Conservation (phyloP, 64 coral and sea anemone genomes). For the Montipora sp. region DNA sequence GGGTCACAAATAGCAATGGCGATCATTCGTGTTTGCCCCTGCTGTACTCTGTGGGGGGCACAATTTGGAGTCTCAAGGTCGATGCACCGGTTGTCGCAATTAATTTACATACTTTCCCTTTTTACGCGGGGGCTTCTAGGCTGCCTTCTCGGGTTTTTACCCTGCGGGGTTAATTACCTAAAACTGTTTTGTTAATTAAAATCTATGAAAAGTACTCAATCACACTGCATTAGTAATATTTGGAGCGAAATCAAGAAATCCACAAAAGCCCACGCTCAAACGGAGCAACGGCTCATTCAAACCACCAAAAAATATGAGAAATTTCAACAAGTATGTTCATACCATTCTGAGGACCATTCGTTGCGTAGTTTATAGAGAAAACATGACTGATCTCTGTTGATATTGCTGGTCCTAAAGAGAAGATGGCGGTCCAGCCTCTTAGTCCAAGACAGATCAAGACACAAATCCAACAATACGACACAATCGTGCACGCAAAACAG, state of each 20-base stretch:
- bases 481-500: not conserved
- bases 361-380: conserved; percentile 8
- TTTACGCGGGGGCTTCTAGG: too few species aligned
- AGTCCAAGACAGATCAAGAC: not conserved
- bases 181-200: too few species aligned
- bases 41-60: too few species aligned
- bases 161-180: too few species aligned
- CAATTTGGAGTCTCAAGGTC: too few species aligned
- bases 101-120: too few species aligned
- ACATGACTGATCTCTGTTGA: not conserved
- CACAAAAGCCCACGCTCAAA: not conserved
- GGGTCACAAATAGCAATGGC: too few species aligned
- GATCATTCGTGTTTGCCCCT: too few species aligned
- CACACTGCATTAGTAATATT: not conserved
- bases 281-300: not conserved
- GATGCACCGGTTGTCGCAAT: too few species aligned
- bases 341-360: not conserved
- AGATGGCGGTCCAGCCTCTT: conserved; percentile 1
- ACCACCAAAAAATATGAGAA: not conserved
- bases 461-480: not conserved
- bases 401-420: not conserved
- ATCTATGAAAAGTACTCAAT: not conserved
- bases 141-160: too few species aligned
- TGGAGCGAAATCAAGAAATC: not conserved
- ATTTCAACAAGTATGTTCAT: not conserved